phyloP scores from a whole-genome alignment of 2,888 invertebrate species.

The Trichacis sp. region DNA sequence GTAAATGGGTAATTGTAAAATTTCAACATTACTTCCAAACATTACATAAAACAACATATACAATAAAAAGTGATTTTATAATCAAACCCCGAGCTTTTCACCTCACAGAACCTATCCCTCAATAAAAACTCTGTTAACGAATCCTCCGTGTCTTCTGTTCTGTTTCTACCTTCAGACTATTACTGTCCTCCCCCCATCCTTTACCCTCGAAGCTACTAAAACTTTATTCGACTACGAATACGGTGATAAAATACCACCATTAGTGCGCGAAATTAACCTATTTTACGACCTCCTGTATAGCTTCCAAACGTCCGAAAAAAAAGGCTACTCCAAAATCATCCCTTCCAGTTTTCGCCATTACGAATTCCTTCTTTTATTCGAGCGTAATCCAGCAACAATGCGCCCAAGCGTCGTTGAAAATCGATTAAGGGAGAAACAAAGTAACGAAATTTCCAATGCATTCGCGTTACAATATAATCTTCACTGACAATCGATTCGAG shows the following conservation, averaged over 20 bases:
- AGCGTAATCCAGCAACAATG: no score
- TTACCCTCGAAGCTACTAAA: constrained; percentile 4
- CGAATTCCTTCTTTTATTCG: no score
- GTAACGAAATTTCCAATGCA: no score
- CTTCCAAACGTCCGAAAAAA: constrained; percentile 21
- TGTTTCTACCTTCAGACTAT: constrained; percentile 24
- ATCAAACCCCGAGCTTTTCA: neutral
- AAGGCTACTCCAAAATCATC: constrained; percentile 18
- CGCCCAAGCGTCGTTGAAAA: no score
- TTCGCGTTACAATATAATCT: no score
- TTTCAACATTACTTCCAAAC: no score
- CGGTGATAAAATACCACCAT: constrained; percentile 25
- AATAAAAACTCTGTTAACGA: neutral
- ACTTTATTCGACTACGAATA: constrained; percentile 20
- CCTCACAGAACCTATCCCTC: neutral
- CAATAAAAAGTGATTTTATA: neutral
- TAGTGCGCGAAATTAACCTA: constrained; percentile 34
- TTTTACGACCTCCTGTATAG: constrained; percentile 19
- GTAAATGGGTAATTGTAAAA: no score
- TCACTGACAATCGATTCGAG: no score
- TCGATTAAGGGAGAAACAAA: no score
- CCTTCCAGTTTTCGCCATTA: neutral
- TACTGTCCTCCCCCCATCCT: constrained; percentile 1
- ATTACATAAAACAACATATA: no score
- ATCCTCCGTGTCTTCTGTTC: constrained; percentile 18